Conservation (phyloP, 2,797 vertebrate genomes). For the Hydrocynus forskahlii region DNA sequence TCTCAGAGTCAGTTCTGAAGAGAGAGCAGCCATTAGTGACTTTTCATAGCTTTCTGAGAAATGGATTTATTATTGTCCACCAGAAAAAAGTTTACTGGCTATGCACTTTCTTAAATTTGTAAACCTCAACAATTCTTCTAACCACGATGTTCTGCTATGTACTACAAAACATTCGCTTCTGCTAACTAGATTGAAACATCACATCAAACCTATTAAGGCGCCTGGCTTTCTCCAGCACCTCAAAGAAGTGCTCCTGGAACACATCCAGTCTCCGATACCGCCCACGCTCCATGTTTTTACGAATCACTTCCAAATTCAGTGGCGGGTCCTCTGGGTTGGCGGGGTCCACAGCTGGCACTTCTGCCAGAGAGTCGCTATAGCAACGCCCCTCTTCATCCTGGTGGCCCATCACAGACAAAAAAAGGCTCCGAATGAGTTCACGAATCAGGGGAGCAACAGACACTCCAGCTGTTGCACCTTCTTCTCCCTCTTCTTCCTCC, state of each 20-base stretch:
- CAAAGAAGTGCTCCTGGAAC: slow-evolving; percentile 99
- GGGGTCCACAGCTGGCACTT: slow-evolving; percentile 92
- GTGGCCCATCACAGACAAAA: slow-evolving; percentile 96
- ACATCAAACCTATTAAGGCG: slow-evolving; percentile 88
- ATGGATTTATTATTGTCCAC: background rate
- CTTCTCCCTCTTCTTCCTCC: slow-evolving; percentile 88
- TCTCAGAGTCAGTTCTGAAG: slow-evolving; percentile 94
- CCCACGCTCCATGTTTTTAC: slow-evolving; percentile 91
- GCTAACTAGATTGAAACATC: background rate
- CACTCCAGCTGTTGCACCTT: slow-evolving; percentile 77
- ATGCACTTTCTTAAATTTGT: background rate
- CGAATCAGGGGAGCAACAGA: slow-evolving; percentile 87
- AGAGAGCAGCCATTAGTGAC: slow-evolving; percentile 26
- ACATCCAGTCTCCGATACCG: slow-evolving; percentile 92
- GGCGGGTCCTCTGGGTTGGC: slow-evolving; percentile 85
- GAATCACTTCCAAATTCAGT: slow-evolving; percentile 92
- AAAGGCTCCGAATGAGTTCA: slow-evolving; percentile 96
- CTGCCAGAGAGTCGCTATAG: slow-evolving; percentile 97
- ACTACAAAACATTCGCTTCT: background rate
- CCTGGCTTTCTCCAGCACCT: slow-evolving; percentile 94
- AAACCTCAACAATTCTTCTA: background rate
- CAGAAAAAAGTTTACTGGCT: background rate
- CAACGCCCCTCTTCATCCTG: slow-evolving; percentile 97
- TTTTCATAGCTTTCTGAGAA: background rate
- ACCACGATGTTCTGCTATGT: background rate